phyloP scores from a whole-genome alignment of 23 tunicate genomes.

The Trididemnum nubilum region DNA sequence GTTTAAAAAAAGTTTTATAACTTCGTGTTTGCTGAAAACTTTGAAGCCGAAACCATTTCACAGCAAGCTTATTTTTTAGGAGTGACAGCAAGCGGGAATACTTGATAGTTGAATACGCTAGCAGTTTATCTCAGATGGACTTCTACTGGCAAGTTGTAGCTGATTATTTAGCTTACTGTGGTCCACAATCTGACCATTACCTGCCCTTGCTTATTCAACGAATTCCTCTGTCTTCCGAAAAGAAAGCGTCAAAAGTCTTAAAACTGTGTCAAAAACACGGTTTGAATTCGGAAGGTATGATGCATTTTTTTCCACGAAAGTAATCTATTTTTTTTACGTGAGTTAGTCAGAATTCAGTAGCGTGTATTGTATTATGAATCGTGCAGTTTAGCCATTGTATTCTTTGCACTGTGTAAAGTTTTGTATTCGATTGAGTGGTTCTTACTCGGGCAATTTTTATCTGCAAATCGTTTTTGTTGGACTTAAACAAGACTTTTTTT shows the following conservation, averaged over 20 bases:
- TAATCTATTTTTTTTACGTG: not conserved
- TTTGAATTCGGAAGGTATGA: slow-evolving; percentile 45
- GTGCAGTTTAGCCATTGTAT: too few species aligned
- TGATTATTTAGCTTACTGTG: slow-evolving; percentile 59
- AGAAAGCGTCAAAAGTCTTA: slow-evolving; percentile 77
- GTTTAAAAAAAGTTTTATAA: too few species aligned
- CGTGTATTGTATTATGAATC: too few species aligned
- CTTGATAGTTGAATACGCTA: slow-evolving; percentile 50
- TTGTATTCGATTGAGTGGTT: too few species aligned
- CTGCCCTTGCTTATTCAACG: slow-evolving; percentile 61
- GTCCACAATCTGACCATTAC: slow-evolving; percentile 41
- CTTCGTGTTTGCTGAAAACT: too few species aligned
- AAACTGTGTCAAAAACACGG: slow-evolving; percentile 58
- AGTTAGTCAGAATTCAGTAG: not conserved
- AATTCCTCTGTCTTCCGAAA: slow-evolving; percentile 71
- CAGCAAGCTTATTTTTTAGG: not conserved
- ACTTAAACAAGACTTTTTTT: too few species aligned
- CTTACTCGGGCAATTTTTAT: too few species aligned
- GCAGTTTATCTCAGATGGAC: slow-evolving; percentile 26
- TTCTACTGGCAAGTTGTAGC: slow-evolving; percentile 61
- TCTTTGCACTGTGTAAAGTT: too few species aligned
- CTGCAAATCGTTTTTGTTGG: too few species aligned
- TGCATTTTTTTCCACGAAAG: not conserved
- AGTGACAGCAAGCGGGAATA: slow-evolving; percentile 34
- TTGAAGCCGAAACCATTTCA: too few species aligned